These are phyloP conservation scores for Ctenopoma multispine DNA, from an alignment of 2,797 vertebrate species.

Conservation along the genomic window DNA sequence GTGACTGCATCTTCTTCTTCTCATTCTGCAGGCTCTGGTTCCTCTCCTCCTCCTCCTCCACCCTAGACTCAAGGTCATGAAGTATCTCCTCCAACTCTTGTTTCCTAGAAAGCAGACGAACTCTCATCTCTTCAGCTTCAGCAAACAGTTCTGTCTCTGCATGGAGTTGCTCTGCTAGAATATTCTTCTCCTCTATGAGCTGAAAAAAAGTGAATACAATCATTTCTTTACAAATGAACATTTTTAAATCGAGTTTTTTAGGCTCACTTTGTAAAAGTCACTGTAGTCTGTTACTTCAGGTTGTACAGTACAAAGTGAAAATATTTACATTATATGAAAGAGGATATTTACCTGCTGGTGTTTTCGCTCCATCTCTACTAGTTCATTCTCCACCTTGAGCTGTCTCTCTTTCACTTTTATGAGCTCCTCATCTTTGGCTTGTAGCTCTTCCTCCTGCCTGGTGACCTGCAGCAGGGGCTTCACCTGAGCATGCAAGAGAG, in stretches of 20 bases:
- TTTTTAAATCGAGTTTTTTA: background rate
- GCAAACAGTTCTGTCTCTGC: constrained; percentile 97
- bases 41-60: constrained; percentile 97
- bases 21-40: constrained; percentile 94
- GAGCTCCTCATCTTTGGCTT: constrained; percentile 96
- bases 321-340: constrained; percentile 13
- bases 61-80: constrained; percentile 94
- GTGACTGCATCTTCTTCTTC: constrained; percentile 97
- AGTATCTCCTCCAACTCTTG: constrained; percentile 97
- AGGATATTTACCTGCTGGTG: constrained; percentile 90
- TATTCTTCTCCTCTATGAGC: constrained; percentile 96
- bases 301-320: background rate
- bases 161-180: constrained; percentile 95
- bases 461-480: constrained; percentile 98
- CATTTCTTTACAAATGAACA: background rate
- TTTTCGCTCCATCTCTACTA: constrained; percentile 96
- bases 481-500: constrained; percentile 82
- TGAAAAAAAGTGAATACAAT: constrained; percentile 47
- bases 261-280: background rate
- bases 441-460: constrained; percentile 96
- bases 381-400: constrained; percentile 93
- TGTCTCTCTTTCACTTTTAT: constrained; percentile 97
- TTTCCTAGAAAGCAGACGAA: constrained; percentile 93
- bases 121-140: constrained; percentile 97
- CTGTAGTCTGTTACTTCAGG: background rate